Conservation (phyloP, 2,113 vertebrate species). For the Nematolebias whitei region DNA sequence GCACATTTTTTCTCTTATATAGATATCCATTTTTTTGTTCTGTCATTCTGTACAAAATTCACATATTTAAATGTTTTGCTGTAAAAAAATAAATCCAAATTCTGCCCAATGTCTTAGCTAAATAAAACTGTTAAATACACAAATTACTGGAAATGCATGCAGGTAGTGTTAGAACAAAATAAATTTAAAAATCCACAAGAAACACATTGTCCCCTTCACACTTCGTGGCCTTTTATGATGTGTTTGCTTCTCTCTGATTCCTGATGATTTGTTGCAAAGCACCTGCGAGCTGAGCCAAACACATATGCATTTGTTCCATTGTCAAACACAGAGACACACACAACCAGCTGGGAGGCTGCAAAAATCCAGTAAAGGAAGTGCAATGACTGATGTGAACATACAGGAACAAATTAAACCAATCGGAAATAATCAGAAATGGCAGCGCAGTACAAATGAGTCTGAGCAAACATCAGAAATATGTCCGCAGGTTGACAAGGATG, state of each 20-base stretch:
- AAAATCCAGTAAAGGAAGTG: constrained; percentile 32
- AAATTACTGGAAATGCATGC: constrained; percentile 5
- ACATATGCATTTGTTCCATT: constrained; percentile 1
- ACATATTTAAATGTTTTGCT: neutral
- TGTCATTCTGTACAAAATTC: neutral
- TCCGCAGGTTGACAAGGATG: constrained; percentile 54
- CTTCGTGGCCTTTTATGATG: constrained; percentile 31
- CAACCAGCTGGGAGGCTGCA: constrained; percentile 50
- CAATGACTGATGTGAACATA: constrained; percentile 69
- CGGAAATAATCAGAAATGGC: constrained; percentile 71
- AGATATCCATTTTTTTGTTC: neutral
- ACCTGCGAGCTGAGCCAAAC: constrained; percentile 16
- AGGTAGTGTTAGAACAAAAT: constrained; percentile 36
- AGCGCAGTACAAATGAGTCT: constrained; percentile 50
- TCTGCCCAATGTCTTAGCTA: neutral
- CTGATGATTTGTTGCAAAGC: constrained; percentile 42
- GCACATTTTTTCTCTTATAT: too few species aligned
- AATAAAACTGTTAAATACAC: constrained; percentile 3
- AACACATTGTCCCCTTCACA: constrained; percentile 50
- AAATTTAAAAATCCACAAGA: neutral
- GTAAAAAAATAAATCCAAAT: too few species aligned
- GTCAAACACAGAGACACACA: constrained; percentile 2
- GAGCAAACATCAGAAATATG: constrained; percentile 66
- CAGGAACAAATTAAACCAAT: constrained; percentile 68
- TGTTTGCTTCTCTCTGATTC: constrained; percentile 38